phyloP scores from a whole-genome alignment of 2,797 vertebrate species.

The Enteromius paludinosus region DNA sequence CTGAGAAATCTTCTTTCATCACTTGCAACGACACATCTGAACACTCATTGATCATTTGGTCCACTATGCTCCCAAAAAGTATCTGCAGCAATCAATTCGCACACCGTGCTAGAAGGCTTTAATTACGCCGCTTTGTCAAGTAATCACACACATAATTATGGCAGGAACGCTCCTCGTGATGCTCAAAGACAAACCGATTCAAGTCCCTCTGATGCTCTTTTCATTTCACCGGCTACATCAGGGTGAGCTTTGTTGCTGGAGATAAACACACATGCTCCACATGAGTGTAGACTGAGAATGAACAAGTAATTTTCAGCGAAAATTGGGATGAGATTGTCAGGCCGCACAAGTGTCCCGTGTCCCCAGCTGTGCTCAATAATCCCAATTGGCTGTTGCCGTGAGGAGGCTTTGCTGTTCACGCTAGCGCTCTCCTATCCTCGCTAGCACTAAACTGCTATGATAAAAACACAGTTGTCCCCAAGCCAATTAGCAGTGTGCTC shows the following conservation, averaged over 20 bases:
- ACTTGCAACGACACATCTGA: slow-evolving; percentile 15
- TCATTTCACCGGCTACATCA: slow-evolving; percentile 20
- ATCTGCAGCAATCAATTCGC: slow-evolving; percentile 53
- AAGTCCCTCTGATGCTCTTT: slow-evolving; percentile 24
- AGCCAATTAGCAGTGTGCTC: slow-evolving; percentile 42
- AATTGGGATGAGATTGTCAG: slow-evolving; percentile 30
- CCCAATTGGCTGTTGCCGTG: slow-evolving; percentile 20
- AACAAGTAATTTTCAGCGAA: slow-evolving; percentile 34
- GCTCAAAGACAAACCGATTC: slow-evolving; percentile 37
- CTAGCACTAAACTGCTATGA: slow-evolving; percentile 12
- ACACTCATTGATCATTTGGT: slow-evolving; percentile 50
- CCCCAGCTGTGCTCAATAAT: slow-evolving; percentile 36
- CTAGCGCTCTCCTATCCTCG: not conserved
- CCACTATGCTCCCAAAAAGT: slow-evolving; percentile 17
- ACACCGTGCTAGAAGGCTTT: slow-evolving; percentile 53
- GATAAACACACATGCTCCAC: slow-evolving; percentile 33
- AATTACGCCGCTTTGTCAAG: slow-evolving; percentile 53
- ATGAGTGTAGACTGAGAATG: not conserved
- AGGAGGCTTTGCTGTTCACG: slow-evolving; percentile 4
- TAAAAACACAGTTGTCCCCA: slow-evolving; percentile 31
- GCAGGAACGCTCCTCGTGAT: slow-evolving; percentile 25
- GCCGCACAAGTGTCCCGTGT: slow-evolving; percentile 2
- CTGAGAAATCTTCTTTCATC: slow-evolving; percentile 35
- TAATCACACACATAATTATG: slow-evolving; percentile 60
- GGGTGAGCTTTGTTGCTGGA: slow-evolving; percentile 13